These are phyloP conservation scores for Aphelocoma californica DNA, from an alignment of 2,797 vertebrate species.

Conservation along the genomic window DNA sequence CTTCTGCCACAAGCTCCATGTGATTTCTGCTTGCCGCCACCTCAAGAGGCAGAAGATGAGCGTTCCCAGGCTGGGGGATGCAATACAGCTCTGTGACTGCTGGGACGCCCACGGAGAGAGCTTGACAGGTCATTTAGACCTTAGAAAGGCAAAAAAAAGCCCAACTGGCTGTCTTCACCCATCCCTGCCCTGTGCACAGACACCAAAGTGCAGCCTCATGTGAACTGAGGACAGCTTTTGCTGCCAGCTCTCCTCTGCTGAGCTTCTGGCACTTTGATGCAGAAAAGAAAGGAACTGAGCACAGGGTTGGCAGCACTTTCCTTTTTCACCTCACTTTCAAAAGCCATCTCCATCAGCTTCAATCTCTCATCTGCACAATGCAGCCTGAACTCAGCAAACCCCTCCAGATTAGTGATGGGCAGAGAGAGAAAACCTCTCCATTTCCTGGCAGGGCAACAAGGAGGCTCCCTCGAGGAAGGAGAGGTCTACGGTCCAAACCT, in stretches of 20 bases:
- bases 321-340: neutral
- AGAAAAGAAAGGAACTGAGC: neutral
- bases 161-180: neutral
- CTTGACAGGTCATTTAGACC: neutral
- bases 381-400: neutral
- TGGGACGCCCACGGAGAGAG: accelerated
- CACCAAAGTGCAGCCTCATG: neutral
- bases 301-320: neutral
- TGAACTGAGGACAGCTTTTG: neutral
- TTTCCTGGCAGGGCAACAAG: neutral
- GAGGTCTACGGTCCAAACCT: neutral
- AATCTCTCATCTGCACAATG: neutral
- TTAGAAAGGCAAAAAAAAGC: neutral
- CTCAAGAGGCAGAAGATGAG: neutral
- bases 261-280: neutral
- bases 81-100: neutral
- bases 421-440: neutral
- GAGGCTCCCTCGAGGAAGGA: neutral
- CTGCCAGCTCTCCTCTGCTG: neutral
- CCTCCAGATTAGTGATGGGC: neutral
- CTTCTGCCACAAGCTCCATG: neutral
- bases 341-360: neutral
- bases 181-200: neutral
- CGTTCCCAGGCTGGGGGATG: neutral
- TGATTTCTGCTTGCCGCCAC: neutral